A percentile compares a stretch with the other conserved stretches of the same genome.
phyloP scores from a whole-genome alignment of 1,140 invertebrate species.

The Drosophila prosaltans region DNA sequence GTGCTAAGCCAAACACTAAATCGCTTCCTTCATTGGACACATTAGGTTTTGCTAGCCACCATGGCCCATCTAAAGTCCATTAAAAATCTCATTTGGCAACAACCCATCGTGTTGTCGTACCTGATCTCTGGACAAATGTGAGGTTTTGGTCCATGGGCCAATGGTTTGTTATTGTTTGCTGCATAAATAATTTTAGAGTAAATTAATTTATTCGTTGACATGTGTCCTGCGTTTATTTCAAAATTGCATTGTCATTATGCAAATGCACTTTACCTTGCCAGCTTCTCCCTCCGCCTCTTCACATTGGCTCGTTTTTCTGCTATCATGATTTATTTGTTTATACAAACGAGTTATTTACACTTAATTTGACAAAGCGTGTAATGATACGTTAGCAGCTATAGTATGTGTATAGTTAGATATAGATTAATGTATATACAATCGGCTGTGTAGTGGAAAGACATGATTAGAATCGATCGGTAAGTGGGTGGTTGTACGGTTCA shows the following conservation, averaged over 20 bases:
- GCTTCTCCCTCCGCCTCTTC: slow-evolving; percentile 7
- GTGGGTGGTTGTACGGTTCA: no score
- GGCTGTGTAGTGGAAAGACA: no score
- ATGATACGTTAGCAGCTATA: slow-evolving; percentile 35
- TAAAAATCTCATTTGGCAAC: slow-evolving; percentile 39
- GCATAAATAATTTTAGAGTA: slow-evolving; percentile 78
- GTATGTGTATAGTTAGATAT: not conserved
- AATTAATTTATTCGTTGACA: slow-evolving; percentile 81
- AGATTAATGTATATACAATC: no score
- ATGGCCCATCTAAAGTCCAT: slow-evolving; percentile 24
- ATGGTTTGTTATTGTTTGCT: slow-evolving; percentile 57
- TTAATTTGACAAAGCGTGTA: slow-evolving; percentile 73
- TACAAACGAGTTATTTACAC: slow-evolving; percentile 75
- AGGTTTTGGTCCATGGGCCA: slow-evolving; percentile 28
- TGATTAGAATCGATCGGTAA: no score
- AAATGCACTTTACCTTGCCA: slow-evolving; percentile 64
- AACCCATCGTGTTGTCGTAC: slow-evolving; percentile 12
- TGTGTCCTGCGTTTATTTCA: slow-evolving; percentile 77
- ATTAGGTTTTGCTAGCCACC: not conserved
- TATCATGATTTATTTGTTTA: slow-evolving; percentile 71
- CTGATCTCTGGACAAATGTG: slow-evolving; percentile 18
- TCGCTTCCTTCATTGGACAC: slow-evolving; percentile 59
- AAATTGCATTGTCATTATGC: slow-evolving; percentile 80
- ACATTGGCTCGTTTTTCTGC: slow-evolving; percentile 38
- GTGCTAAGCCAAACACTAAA: slow-evolving; percentile 34